phyloP scores from a whole-genome alignment of 1,140 invertebrate species.

The Notospermus geniculatus region DNA sequence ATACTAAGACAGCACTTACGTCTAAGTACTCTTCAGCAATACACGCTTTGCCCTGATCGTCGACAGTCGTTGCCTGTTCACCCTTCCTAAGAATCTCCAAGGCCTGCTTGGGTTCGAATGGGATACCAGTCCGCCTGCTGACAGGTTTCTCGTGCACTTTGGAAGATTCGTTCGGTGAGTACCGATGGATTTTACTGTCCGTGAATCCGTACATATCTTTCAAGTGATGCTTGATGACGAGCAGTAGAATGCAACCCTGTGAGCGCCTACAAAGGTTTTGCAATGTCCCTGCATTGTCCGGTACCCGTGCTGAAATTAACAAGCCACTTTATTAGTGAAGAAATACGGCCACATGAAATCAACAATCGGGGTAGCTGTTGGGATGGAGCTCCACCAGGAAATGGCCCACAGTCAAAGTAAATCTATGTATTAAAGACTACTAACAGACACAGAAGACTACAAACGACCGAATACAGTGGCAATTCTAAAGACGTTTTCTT shows the following conservation, averaged over 20 bases:
- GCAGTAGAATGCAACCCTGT: constrained; percentile 87
- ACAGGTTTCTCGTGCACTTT: constrained; percentile 95
- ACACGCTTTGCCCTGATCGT: constrained; percentile 67
- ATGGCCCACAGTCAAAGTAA: too few relatives aligned
- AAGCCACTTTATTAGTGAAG: not conserved
- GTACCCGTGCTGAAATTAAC: constrained; percentile 60
- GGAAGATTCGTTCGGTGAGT: constrained; percentile 90
- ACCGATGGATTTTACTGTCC: constrained; percentile 92
- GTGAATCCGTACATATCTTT: constrained; percentile 94
- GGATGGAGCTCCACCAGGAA: too few relatives aligned
- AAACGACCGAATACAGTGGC: too few relatives aligned
- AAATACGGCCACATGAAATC: not conserved
- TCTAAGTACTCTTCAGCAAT: constrained; percentile 87
- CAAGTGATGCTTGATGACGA: constrained; percentile 89
- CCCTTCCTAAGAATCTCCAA: constrained; percentile 69
- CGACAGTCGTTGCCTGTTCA: constrained; percentile 64
- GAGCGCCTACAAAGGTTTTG: constrained; percentile 83
- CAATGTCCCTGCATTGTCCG: constrained; percentile 72
- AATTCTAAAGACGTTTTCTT: too few relatives aligned
- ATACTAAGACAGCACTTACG: constrained; percentile 58
- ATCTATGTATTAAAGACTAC: too few relatives aligned
- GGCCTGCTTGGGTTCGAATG: constrained; percentile 85
- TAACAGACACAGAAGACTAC: too few relatives aligned
- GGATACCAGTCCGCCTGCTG: constrained; percentile 69
- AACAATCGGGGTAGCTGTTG: not conserved